These are phyloP conservation scores for Eupithecia exiguata DNA, from an alignment of 2,888 invertebrate species.

Conservation along the genomic window DNA sequence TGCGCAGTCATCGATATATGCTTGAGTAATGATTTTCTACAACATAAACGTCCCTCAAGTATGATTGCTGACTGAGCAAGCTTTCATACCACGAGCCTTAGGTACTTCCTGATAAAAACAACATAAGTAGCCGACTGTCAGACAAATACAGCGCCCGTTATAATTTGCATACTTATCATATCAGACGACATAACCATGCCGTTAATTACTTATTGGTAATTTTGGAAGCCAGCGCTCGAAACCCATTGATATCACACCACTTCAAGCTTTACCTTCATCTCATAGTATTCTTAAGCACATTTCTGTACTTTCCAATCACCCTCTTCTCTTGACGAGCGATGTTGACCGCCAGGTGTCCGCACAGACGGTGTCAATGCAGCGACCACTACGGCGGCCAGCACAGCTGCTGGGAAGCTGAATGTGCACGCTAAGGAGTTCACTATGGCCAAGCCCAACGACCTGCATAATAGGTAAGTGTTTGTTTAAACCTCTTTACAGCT, in stretches of 20 bases:
- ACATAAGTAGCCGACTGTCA: background rate
- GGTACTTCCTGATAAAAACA: background rate
- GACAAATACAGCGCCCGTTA: background rate
- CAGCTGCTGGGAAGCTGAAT: conserved; percentile 86
- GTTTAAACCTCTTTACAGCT: background rate
- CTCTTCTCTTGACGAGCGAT: conserved; percentile 79
- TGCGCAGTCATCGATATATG: too few species aligned
- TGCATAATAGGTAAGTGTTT: conserved; percentile 75
- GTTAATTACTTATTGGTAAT: background rate
- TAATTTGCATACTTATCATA: background rate
- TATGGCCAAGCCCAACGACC: conserved; percentile 87
- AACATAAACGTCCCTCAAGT: too few species aligned
- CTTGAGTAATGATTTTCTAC: too few species aligned
- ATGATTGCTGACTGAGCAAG: too few species aligned
- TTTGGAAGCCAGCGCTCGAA: background rate
- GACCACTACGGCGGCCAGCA: conserved; percentile 59
- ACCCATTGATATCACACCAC: background rate
- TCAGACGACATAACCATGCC: background rate
- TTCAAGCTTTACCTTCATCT: background rate
- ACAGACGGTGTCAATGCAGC: conserved; percentile 81
- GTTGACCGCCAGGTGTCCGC: conserved; percentile 85
- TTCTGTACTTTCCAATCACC: conserved; percentile 67
- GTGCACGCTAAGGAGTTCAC: conserved; percentile 96
- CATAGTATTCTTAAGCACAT: conserved; percentile 43
- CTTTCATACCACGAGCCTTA: too few species aligned